Base-by-base conservation (phyloP, 2,888 invertebrate genomes). In the Sesamia inferens region DNA sequence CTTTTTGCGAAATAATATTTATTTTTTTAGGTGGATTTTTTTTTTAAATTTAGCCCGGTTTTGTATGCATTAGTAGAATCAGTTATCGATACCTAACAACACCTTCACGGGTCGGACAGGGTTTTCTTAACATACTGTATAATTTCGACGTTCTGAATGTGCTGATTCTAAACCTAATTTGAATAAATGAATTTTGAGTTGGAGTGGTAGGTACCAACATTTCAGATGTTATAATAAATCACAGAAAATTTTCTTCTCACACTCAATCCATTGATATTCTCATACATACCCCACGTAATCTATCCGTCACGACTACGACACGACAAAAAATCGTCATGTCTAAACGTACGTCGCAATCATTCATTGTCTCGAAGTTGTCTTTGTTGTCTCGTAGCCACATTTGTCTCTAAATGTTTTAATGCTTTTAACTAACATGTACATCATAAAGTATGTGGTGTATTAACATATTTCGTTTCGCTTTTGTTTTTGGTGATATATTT, bases 361-460 rank as follows among this genome's bases (percentile, higher is more conserved):
- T 90, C 90, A 88, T 89, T 88, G 91, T 90, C 87, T 88, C 82
- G 81, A 85, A 82, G 76, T 82, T 79, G 85, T 89, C 91, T 91
- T 91, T 90, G 91, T 92, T 88, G 88, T 92, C 91, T 91, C 89
- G 82, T 87, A 88, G 82, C 80, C 83, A 82, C 88, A 88, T 91
- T 87, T 87, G 85, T 88, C 83, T 82, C 68, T 85, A 72, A 81
- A 74, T 77, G 84, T 83, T 87, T 87, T 87, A 87, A 86, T 86
- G 88, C 81, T 87, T 80, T 80, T 82, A 86, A 85, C 80, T 85
- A 84, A 80, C 82, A 71, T 75, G 82, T 82, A 77, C 62, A 68
- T 81, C 77, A 82, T 86, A 81, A 79, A 64, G 64, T 71, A 2
- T 71, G 57, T 55, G 24, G 47, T 78, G 42, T 82, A 71, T 75